Base-by-base conservation (phyloP, 2,113 vertebrate species). In the Anoura caudifer region DNA sequence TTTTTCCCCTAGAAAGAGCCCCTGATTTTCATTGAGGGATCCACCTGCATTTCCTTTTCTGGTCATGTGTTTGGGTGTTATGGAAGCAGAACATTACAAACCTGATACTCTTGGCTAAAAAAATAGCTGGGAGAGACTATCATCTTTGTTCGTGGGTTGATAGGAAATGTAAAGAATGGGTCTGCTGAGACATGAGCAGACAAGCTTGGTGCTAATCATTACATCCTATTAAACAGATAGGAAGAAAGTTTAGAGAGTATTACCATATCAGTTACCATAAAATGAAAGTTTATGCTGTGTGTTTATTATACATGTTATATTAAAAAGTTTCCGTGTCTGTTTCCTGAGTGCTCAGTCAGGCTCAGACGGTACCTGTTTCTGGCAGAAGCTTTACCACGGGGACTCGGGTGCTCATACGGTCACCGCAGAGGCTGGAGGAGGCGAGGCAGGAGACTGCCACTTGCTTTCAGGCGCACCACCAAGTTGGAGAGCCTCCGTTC, bases 391-490 rank as follows among this genome's bases (percentile, higher is more conserved):
- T 75, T 24, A n/a, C 13, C 22, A 12, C 2, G 79, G 41, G 43
- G 52, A 11, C 16, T 59, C 47, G 36, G 11, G 50, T 43, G 22
- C 26, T 81, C 43, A 17, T 6, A 26, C 36, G 22, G 47, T 45
- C 13, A 54, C 52, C 31, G 38, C 13, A 43, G 15, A 14, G 52
- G 7, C 38, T 56, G 54, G 67, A 67, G 28, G 16, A 54, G 56
- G 24, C 0, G 0, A 41, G 61, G 13, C 16, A 63, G 5, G 7
- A 15, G 10, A 20, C 33, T 24, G 38, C 33, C 26, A 0, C 8
- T 45, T 19, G 22, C 24, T 52, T 81, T 73, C 14, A 43, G 56
- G n/a, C 61, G 33, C 28, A 50, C 11, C 28, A 38, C 7, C n/a
- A 59, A 10, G 56, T 31, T 38, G 77, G 50, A 50, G 4, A 61